phyloP scores from a whole-genome alignment of 2,113 vertebrate species.

The Nothobranchius kuhntae region DNA sequence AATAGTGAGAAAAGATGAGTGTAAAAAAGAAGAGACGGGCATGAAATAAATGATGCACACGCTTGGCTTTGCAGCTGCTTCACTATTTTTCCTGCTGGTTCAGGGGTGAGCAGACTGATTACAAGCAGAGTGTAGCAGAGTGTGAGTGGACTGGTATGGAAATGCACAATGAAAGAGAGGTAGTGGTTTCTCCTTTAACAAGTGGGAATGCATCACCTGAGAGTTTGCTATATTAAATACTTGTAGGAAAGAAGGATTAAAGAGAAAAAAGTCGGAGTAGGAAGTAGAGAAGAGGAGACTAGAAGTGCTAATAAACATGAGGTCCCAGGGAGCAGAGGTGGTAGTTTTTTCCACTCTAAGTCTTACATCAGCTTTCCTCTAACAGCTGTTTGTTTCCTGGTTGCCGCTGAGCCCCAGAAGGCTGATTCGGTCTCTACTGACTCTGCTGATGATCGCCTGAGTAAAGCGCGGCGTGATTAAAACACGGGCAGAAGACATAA shows the following conservation, averaged over 20 bases:
- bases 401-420: conserved; percentile 39
- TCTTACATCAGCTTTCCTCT: conserved; percentile 59
- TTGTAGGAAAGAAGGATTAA: conserved; percentile 2
- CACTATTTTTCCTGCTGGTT: conserved; percentile 27
- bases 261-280: conserved; percentile 9
- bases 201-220: conserved; percentile 4
- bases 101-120: conserved; percentile 36
- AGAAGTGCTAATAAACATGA: conserved; percentile 62
- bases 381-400: conserved; percentile 56
- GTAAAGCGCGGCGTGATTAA: conserved; percentile 39
- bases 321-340: conserved; percentile 63
- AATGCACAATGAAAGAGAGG: conserved; percentile 9
- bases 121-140: conserved; percentile 7
- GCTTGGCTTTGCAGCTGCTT: conserved; percentile 24
- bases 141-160: conserved; percentile 2
- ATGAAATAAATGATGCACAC: conserved; percentile 20
- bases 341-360: conserved; percentile 45
- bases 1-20: background rate
- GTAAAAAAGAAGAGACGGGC: background rate
- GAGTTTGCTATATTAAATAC: background rate
- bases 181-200: conserved; percentile 9
- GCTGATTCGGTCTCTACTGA: conserved; percentile 36
- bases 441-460: conserved; percentile 37
- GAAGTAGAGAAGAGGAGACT: conserved; percentile 12
- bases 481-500: conserved; percentile 20